Evolutionary conservation across 2,888 invertebrate genomes (phyloP).

Genomic region (Thymelicus lineola): DNA sequence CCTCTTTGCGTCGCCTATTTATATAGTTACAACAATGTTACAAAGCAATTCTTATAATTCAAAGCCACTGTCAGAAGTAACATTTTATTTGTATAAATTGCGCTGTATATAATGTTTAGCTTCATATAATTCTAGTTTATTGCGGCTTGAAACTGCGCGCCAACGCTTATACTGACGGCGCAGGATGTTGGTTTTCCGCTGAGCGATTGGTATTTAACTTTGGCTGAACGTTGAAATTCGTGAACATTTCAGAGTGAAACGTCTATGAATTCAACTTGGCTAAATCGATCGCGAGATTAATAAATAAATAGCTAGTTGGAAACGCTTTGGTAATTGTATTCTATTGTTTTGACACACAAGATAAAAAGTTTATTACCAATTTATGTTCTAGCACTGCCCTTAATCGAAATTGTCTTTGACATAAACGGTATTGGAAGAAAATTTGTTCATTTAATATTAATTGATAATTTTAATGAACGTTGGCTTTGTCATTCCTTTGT

Average conservation of each 20-base stretch:
- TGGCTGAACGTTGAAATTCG: constrained; percentile 22
- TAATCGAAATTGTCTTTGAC: too few species aligned
- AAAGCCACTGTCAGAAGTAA: not conserved
- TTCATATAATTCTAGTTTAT: constrained; percentile 33
- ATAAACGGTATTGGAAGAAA: too few species aligned
- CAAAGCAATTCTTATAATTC: constrained; percentile 5
- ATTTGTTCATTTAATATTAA: too few species aligned
- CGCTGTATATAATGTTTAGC: constrained; percentile 25
- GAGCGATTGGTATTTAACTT: constrained; percentile 34
- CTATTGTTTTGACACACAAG: not conserved
- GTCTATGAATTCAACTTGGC: constrained; percentile 17
- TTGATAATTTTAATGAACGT: too few species aligned
- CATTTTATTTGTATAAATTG: constrained; percentile 19
- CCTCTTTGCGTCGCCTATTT: not conserved
- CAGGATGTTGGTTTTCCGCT: constrained; percentile 35
- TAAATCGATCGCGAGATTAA: not conserved
- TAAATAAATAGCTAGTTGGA: not conserved
- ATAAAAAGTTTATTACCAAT: not conserved
- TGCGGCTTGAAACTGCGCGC: constrained; percentile 27
- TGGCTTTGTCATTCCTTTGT: too few species aligned
- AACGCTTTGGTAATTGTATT: not conserved
- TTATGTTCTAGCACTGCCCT: too few species aligned
- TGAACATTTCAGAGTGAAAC: constrained; percentile 15
- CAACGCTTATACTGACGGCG: constrained; percentile 26
- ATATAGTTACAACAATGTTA: not conserved